Base-by-base conservation (phyloP, 2,888 invertebrate genomes). In the Hirtodrosophila confusa region DNA sequence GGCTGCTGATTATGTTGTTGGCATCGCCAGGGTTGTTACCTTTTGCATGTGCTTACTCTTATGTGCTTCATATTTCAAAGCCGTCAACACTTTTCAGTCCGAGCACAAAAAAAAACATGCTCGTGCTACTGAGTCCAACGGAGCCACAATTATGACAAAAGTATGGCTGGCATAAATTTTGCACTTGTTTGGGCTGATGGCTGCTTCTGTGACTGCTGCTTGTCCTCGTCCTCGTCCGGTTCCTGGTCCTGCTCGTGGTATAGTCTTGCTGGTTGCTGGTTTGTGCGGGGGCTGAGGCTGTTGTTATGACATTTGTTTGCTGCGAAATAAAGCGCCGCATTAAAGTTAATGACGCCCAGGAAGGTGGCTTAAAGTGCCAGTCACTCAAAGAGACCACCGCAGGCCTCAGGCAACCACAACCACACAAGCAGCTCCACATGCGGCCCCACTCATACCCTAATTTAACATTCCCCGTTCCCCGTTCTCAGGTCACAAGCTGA, bases 301-400 rank as follows among this genome's bases (percentile, higher is more conserved):
- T 78, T 85, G 83, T 83, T 87, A 82, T 83, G 82, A 86, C 82
- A 86, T 83, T 83, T 87, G 87, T 83, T 83, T 80, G 83, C 77
- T 79, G 84, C 78, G 80, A 83, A 84, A 88, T 88, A 84, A 84
- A 83, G 84, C 86, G 80, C 50, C 69, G 73, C 86, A 88, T 83
- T 88, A 85, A 85, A 85, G 86, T 85, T 85, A 85, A 85, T 88
- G 84, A 88, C 78, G 83, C 75, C 80, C 86, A 74, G 86, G 79
- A 86, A 82, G 83, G 77, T 82, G 82, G 71, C 82, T 87, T 87
- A 82, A 83, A 82, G 79, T 83, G 86, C 71, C 79, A 82, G 77
- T 85, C 82, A 82, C 83, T 74, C 85, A 73, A 70, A 56, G 61
- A 27, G 48, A 49, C 49, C 58, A 29, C 58, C 56, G n/a, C 33